phyloP scores from a whole-genome alignment of 2,888 invertebrate species.

The Sepioteuthis lessoniana region DNA sequence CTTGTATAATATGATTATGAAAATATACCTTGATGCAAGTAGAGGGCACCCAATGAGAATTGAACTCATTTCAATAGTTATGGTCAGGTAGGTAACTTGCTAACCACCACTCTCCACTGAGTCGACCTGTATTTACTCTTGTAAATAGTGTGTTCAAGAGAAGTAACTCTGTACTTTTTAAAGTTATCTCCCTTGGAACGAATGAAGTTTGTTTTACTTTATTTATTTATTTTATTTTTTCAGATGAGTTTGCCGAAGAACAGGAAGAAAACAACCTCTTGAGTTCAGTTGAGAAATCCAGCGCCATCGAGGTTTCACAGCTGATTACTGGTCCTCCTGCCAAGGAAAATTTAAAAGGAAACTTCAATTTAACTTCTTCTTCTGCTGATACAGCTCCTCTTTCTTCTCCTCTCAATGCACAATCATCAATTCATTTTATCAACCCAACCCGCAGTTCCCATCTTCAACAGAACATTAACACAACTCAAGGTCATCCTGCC shows the following conservation, averaged over 20 bases:
- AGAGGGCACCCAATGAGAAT: too few species aligned
- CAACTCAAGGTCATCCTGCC: not conserved
- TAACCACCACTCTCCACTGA: too few species aligned
- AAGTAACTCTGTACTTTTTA: too few species aligned
- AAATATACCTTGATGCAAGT: too few species aligned
- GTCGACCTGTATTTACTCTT: too few species aligned
- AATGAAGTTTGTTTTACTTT: too few species aligned
- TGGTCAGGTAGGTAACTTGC: too few species aligned
- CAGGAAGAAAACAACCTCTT: conserved; percentile 57
- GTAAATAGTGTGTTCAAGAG: too few species aligned
- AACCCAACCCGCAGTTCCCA: not conserved
- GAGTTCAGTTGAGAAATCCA: conserved; percentile 43
- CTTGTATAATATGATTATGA: too few species aligned
- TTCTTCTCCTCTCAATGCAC: not conserved
- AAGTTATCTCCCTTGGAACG: too few species aligned
- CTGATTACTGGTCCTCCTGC: not conserved
- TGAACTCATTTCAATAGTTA: too few species aligned
- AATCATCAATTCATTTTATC: not conserved
- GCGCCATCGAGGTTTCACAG: not conserved
- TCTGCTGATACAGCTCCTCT: not conserved
- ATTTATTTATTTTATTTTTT: conserved; percentile 25
- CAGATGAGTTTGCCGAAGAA: conserved; percentile 69
- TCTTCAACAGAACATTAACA: not conserved
- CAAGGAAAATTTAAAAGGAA: not conserved
- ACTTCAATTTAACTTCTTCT: not conserved